Evolutionary conservation across 1,140 invertebrate genomes (phyloP), one percentile per base, ranked within the genome.

Genomic region (Hyposmocoma kahamanoa): DNA sequence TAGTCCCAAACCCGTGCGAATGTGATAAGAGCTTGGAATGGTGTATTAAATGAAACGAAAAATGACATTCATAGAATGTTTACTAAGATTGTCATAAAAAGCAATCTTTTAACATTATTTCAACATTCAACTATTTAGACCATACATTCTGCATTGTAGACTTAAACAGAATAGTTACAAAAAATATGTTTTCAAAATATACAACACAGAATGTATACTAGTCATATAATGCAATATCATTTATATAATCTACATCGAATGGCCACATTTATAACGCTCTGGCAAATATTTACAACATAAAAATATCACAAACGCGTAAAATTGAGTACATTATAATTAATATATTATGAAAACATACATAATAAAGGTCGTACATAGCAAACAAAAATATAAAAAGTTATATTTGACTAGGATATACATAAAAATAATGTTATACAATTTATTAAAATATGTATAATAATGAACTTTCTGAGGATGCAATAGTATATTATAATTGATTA

Each of bases 51-150:
- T 61, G 49, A 70, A 62, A 67, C 51, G 66, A 51, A 17, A 44
- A 52, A 52, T 55, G 26, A 82, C 80, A 84, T 84, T 82, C 80
- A 82, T 79, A 75, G 80, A 82, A 84, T 82, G 80, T 75, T 81
- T 79, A 84, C 61, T 82, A 67, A 65, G 68, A 75, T 78, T 73
- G 68, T 67, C 62, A 66, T 52, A 57, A 67, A 53, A 70, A 73
- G 66, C 75, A 77, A 79, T 73, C 69, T 53, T 63, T 53, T 67
- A 72, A 76, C 62, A 67, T 68, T 70, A 50, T 45, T 73, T 60
- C 56, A 67, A 53, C 51, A 51, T 61, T 39, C 46, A 51, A 57
- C 50, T 50, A 32, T 20, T 50, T 36, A 52, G 34, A 38, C 32
- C 48, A 52, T 56, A 47, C 65, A 62, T 66, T 70, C 59, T 56